Evolutionary conservation across 2,797 vertebrate species (phyloP).

Genomic region (Astyanax mexicanus): DNA sequence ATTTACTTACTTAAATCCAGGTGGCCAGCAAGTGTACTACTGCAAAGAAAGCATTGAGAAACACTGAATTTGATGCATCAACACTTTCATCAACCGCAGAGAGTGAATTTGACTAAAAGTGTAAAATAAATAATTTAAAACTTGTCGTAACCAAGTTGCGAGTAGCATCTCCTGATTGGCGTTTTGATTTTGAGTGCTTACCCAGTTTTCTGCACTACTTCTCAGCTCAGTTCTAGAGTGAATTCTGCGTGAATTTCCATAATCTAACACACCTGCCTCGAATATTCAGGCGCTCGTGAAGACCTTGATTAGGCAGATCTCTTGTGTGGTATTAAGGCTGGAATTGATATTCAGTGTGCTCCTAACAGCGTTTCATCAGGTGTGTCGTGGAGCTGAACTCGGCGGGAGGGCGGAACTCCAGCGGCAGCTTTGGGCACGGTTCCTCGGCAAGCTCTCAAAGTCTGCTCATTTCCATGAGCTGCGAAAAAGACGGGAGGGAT

Average conservation of each 20-base stretch:
- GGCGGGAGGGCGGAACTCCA: neutral
- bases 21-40: too few relatives aligned
- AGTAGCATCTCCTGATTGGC: neutral
- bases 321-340: neutral
- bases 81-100: too few relatives aligned
- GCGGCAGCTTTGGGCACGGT: neutral
- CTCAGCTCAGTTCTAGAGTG: neutral
- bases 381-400: conserved; percentile 1
- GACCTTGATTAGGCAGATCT: conserved; percentile 9
- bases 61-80: too few relatives aligned
- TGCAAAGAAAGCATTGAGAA: too few relatives aligned
- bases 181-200: neutral
- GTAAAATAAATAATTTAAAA: too few relatives aligned
- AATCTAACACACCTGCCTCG: neutral
- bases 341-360: neutral
- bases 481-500: neutral
- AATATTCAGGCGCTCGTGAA: neutral
- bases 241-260: neutral
- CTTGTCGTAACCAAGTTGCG: too few relatives aligned
- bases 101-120: too few relatives aligned
- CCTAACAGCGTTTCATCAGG: neutral
- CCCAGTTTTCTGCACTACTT: neutral
- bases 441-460: neutral
- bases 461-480: conserved; percentile 3
- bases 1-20: too few relatives aligned